phyloP scores from a whole-genome alignment of 2,797 vertebrate species.

The Characodon lateralis region DNA sequence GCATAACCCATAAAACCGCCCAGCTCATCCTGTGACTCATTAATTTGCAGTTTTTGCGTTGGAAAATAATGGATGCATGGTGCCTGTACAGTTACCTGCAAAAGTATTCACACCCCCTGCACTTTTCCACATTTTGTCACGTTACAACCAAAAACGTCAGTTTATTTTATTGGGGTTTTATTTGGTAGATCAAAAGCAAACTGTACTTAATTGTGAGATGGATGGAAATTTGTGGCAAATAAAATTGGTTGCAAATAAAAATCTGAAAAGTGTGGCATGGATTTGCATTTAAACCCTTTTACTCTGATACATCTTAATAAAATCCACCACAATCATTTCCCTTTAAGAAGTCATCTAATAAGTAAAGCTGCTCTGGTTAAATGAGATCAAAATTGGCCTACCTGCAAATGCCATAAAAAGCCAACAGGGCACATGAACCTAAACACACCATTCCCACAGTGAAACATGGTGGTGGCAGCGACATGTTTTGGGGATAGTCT shows the following conservation, averaged over 20 bases:
- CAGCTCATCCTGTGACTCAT: not conserved
- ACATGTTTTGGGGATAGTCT: not conserved
- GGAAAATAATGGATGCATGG: not conserved
- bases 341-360: not conserved
- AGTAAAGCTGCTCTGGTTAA: not conserved
- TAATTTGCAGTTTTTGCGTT: slow-evolving; percentile 2
- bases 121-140: not conserved
- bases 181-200: not conserved
- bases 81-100: not conserved
- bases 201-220: not conserved
- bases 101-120: not conserved
- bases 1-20: not conserved
- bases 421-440: not conserved
- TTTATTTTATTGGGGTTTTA: not conserved
- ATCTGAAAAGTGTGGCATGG: not conserved
- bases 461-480: not conserved
- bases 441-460: not conserved
- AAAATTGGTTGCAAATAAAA: not conserved
- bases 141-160: not conserved
- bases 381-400: too few species aligned
- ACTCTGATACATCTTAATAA: not conserved
- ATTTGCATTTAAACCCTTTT: not conserved
- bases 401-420: too few species aligned
- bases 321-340: not conserved
- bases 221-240: not conserved